phyloP scores from a whole-genome alignment of 2,888 invertebrate species.

The Cephus runcator region DNA sequence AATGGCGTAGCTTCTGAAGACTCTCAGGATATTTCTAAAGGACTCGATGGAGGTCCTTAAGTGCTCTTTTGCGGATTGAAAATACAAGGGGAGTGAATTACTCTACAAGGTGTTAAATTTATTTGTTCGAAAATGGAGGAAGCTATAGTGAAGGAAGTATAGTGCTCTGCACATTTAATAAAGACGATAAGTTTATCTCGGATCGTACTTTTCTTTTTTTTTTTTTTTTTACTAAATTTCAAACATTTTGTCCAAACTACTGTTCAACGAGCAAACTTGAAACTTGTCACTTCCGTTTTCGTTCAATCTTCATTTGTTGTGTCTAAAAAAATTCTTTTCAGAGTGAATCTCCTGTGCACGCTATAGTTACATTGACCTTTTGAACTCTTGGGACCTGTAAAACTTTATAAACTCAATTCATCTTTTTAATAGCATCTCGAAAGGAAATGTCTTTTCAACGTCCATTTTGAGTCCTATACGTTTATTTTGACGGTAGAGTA shows the following conservation, averaged over 20 bases:
- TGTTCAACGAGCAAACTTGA: slow-evolving; percentile 35
- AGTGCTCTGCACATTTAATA: background rate
- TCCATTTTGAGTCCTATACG: too few relatives aligned
- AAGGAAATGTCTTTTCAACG: too few relatives aligned
- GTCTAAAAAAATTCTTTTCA: too few relatives aligned
- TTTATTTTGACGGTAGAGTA: too few relatives aligned
- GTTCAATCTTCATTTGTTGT: slow-evolving; percentile 35
- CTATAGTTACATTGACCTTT: too few relatives aligned
- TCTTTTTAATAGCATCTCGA: background rate
- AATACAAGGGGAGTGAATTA: slow-evolving; percentile 77
- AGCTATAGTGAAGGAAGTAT: background rate
- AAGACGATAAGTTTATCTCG: background rate
- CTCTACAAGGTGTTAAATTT: slow-evolving; percentile 64
- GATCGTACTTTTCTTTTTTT: background rate
- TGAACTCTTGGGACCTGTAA: too few relatives aligned
- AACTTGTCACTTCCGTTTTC: slow-evolving; percentile 48
- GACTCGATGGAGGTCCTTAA: too few relatives aligned
- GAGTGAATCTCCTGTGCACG: too few relatives aligned
- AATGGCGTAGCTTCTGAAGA: too few relatives aligned
- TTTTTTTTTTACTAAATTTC: slow-evolving; percentile 22
- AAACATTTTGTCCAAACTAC: slow-evolving; percentile 24
- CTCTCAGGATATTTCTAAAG: too few relatives aligned
- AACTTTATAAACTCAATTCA: background rate
- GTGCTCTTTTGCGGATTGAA: too few relatives aligned
- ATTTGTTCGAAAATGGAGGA: background rate